Evolutionary conservation across 1,140 invertebrate species (phyloP).

Genomic region (Drosophila equinoxialis): DNA sequence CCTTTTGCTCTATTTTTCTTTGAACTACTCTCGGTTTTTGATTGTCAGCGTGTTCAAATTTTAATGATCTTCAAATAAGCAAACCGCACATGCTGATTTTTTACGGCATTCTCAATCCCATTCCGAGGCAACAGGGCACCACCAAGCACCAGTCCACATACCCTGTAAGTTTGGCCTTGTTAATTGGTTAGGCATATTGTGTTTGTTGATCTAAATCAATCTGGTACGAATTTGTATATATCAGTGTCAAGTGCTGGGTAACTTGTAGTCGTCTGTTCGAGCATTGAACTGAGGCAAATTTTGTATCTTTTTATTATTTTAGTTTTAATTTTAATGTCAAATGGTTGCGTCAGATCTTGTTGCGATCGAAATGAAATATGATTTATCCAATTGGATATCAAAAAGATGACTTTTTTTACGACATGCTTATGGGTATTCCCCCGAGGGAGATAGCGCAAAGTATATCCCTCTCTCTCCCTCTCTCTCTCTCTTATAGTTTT

Average conservation of each 20-base stretch:
- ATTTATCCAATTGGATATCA: constrained; percentile 73
- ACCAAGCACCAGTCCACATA: neutral
- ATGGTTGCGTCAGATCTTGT: constrained; percentile 63
- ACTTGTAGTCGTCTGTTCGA: neutral
- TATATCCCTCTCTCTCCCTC: neutral
- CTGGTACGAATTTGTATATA: too few relatives aligned
- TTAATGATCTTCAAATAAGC: constrained; percentile 8
- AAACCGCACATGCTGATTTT: constrained; percentile 12
- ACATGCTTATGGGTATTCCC: constrained; percentile 59
- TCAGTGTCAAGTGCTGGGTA: neutral
- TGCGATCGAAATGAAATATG: constrained; percentile 69
- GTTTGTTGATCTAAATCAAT: too few relatives aligned
- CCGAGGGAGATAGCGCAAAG: constrained; percentile 26
- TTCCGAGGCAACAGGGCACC: neutral
- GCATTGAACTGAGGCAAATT: neutral
- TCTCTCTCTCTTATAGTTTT: neutral
- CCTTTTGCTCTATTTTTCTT: neutral
- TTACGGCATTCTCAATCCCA: constrained; percentile 3
- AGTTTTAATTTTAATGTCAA: constrained; percentile 66
- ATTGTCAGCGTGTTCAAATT: constrained; percentile 8
- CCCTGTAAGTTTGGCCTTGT: neutral
- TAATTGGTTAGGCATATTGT: too few relatives aligned
- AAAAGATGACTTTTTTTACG: constrained; percentile 55
- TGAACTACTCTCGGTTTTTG: constrained; percentile 5
- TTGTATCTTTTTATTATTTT: constrained; percentile 37